phyloP scores from a whole-genome alignment of 1,140 invertebrate genomes.

The Armadillidium nasatum region DNA sequence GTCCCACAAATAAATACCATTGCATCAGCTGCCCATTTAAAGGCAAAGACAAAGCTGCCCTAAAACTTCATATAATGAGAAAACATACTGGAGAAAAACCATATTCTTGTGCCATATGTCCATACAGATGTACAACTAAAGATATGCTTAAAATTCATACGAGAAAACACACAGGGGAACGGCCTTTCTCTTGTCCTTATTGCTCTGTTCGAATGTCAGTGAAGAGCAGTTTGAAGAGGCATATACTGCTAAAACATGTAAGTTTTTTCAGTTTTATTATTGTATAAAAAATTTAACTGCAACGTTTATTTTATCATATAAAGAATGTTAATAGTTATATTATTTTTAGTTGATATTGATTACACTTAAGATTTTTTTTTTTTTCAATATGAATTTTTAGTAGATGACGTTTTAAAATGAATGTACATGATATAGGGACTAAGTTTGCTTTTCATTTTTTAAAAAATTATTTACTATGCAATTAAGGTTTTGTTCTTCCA shows the following conservation, averaged over 20 bases:
- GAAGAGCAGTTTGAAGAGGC: constrained; percentile 27
- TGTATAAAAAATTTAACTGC: neutral
- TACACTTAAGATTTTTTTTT: neutral
- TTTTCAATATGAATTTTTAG: neutral
- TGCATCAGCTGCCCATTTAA: constrained; percentile 17
- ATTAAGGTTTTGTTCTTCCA: too few species aligned
- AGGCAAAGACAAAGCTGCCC: constrained; percentile 20
- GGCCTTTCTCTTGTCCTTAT: constrained; percentile 20
- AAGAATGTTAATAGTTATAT: neutral
- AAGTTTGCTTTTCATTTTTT: too few species aligned
- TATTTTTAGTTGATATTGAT: neutral
- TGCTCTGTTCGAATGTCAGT: constrained; percentile 21
- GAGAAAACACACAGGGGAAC: constrained; percentile 22
- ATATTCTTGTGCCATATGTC: constrained; percentile 26
- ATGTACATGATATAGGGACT: neutral
- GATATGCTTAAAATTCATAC: constrained; percentile 28
- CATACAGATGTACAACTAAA: constrained; percentile 24
- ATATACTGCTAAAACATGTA: constrained; percentile 12
- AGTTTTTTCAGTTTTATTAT: neutral
- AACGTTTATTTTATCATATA: neutral
- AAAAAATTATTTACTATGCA: too few species aligned
- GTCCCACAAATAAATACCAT: neutral
- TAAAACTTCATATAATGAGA: neutral
- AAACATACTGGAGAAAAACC: constrained; percentile 28
- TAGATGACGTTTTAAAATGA: neutral